These are phyloP conservation scores for Syrista parreyssii DNA, from an alignment of 2,888 invertebrate species.

Conservation along the genomic window DNA sequence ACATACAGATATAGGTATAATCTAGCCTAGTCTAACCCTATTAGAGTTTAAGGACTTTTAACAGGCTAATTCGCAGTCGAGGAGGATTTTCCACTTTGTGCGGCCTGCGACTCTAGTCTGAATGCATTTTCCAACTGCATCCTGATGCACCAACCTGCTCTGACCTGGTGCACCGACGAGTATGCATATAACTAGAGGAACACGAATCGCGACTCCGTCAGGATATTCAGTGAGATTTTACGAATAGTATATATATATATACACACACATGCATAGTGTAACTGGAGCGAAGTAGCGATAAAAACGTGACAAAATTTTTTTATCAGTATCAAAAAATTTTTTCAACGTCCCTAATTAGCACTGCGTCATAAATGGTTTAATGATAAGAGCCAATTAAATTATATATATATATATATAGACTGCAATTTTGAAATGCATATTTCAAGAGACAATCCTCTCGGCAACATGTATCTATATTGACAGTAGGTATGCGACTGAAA, in stretches of 20 bases:
- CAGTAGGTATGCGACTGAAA: background rate
- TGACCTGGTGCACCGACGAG: background rate
- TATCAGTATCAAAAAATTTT: background rate
- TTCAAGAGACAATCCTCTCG: background rate
- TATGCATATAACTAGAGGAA: background rate
- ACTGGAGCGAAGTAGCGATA: background rate
- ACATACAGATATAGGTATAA: background rate
- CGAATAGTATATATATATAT: background rate
- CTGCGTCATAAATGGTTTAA: background rate
- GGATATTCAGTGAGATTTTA: background rate
- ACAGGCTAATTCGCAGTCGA: slow-evolving; percentile 10
- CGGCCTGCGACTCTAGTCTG: background rate
- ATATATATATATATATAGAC: background rate
- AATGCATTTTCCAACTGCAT: background rate
- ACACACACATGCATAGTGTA: background rate
- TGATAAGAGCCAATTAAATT: background rate
- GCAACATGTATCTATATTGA: background rate
- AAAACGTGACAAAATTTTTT: background rate
- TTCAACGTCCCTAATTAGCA: background rate
- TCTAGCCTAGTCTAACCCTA: background rate
- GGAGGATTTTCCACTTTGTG: background rate
- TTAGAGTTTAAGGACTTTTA: slow-evolving; percentile 14
- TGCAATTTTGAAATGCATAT: background rate
- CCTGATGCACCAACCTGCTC: background rate
- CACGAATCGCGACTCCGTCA: background rate